Conservation (phyloP, 2,113 vertebrate genomes). For the Nanorana parkeri region DNA sequence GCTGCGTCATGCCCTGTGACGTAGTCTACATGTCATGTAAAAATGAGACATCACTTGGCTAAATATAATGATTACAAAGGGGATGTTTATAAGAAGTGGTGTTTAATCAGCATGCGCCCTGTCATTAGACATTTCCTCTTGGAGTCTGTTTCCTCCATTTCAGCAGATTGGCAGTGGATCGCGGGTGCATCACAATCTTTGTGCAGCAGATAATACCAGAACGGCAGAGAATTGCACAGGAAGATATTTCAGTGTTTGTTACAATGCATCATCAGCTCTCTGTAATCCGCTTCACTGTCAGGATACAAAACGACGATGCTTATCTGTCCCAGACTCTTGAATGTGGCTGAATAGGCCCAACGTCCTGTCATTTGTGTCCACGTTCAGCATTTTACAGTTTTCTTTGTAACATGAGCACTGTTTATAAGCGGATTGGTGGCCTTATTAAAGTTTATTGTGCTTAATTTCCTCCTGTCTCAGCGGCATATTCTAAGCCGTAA, state of each 20-base stretch:
- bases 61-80: slow-evolving; percentile 24
- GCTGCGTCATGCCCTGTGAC: not conserved
- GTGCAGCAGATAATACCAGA: not conserved
- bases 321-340: slow-evolving; percentile 1
- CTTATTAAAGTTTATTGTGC: not conserved
- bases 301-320: slow-evolving; percentile 2
- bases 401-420: not conserved
- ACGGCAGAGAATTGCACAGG: not conserved
- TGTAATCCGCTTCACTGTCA: not conserved
- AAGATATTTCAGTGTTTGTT: slow-evolving; percentile 26
- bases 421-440: not conserved
- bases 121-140: slow-evolving; percentile 63
- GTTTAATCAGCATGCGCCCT: slow-evolving; percentile 62
- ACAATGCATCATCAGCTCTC: slow-evolving; percentile 9
- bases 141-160: slow-evolving; percentile 42
- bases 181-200: slow-evolving; percentile 11
- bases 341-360: not conserved
- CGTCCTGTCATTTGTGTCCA: not conserved
- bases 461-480: not conserved
- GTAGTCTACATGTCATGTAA: not conserved
- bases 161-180: slow-evolving; percentile 47
- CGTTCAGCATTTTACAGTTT: not conserved
- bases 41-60: slow-evolving; percentile 15
- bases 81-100: not conserved
- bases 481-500: no score